phyloP scores from a whole-genome alignment of 2,888 invertebrate species.

The Hirtodrosophila duncani region DNA sequence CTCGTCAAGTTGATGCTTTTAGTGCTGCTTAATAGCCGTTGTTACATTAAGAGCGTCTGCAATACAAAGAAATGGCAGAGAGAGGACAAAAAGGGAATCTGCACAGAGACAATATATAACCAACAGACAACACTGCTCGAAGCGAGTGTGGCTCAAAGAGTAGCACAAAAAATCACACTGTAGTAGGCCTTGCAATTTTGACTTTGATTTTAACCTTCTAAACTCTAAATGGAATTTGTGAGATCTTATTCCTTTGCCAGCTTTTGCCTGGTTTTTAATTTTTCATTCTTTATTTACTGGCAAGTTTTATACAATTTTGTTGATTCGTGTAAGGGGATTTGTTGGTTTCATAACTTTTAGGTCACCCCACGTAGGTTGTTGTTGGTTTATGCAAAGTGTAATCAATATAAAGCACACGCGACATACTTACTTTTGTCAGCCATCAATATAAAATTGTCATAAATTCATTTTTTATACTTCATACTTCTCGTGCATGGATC shows the following conservation, averaged over 20 bases:
- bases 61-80: slow-evolving; percentile 6
- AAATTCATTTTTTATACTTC: slow-evolving; percentile 65
- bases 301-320: not conserved
- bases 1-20: slow-evolving; percentile 59
- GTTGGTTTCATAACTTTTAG: not conserved
- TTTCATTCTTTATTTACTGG: too few species aligned
- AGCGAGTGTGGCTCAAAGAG: too few species aligned
- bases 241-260: too few species aligned
- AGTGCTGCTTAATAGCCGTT: slow-evolving; percentile 55
- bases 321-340: too few species aligned
- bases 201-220: too few species aligned
- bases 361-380: slow-evolving; percentile 7
- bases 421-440: slow-evolving; percentile 47
- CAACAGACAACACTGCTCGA: too few species aligned
- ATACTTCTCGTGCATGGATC: not conserved
- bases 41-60: slow-evolving; percentile 43
- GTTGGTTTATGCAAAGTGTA: too few species aligned
- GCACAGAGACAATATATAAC: slow-evolving; percentile 14
- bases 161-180: too few species aligned
- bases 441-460: slow-evolving; percentile 74
- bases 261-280: too few species aligned
- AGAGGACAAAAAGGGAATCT: slow-evolving; percentile 3
- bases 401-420: slow-evolving; percentile 46
- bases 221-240: too few species aligned
- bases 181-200: too few species aligned